Evolutionary conservation across 2,888 invertebrate species (phyloP), one percentile per base, ranked within the genome.

Genomic region (Aphidoletes aphidimyza): DNA sequence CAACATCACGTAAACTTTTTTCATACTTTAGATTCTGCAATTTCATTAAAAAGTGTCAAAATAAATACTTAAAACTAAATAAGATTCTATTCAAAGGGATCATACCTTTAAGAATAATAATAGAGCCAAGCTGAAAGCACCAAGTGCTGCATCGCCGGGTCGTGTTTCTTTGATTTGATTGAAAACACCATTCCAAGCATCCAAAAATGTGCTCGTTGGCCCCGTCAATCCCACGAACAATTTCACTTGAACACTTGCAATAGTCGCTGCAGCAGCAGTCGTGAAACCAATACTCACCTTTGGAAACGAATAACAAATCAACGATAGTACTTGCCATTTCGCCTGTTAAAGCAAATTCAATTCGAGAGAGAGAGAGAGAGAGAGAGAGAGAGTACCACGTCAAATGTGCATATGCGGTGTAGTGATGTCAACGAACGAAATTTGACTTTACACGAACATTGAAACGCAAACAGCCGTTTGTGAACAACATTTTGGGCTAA

Each of bases 181-280:
- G 86, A 95, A 91, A 85, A 95, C 92, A 87, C 93, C 91, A 47
- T 90, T 89, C 88, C 94, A 89, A 0, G 94, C 92, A 0, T 91
- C 91, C 3, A 95, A 88, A 87, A 95, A 94, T 0, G 92, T 93
- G 86, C 93, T 92, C 19, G 94, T 93, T 69, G 92, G 92, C 84
- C 92, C 93, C 92, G 42, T 87, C 26, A 95, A 91, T 69, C 95
- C 95, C 85, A 96, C 91, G 2, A 96, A 90, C 0, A 93, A 92
- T 88, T 94, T 95, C 19, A 96, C 90, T 89, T 97, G 97, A 0
- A 95, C 93, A 1, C 94, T 93, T 3, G 93, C 95, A 86, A 97
- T 97, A 84, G 95, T 96, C 81, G 96, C 88, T 19, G 97, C 96
- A 0, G 97, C 97, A 0, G 96, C 96, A 8, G 95, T 93, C 0